Conservation (phyloP, 2,797 vertebrate species). For the Tolypeutes matacus region DNA sequence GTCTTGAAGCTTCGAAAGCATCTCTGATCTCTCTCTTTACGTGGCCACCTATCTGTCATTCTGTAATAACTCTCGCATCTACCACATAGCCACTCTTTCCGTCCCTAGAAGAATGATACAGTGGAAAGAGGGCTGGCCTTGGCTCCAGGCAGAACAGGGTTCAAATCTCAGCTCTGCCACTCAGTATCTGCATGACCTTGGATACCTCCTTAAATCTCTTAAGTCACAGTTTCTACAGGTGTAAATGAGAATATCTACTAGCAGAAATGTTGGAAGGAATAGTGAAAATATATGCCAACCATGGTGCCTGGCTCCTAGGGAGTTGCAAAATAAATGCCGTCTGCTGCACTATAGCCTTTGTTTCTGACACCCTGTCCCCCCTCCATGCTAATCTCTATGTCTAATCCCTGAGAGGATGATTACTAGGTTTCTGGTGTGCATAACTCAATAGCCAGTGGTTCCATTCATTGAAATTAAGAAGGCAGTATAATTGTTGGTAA, state of each 20-base stretch:
- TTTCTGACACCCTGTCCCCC: too few species aligned
- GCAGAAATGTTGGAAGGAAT: neutral
- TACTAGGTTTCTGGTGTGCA: neutral
- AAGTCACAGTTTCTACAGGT: neutral
- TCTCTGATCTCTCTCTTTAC: neutral
- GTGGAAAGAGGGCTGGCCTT: fast-evolving
- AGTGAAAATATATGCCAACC: too few species aligned
- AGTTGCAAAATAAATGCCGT: neutral
- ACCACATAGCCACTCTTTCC: neutral
- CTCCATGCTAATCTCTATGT: fast-evolving
- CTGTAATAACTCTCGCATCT: neutral
- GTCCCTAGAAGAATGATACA: neutral
- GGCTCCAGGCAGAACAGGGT: neutral
- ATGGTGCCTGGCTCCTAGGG: fast-evolving
- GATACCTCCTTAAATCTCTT: neutral
- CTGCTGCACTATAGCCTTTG: fast-evolving
- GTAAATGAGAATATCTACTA: neutral
- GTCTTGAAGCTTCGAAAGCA: neutral
- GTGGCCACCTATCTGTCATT: neutral
- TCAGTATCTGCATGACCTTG: too few species aligned
- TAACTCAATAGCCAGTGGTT: neutral
- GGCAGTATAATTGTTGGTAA: neutral
- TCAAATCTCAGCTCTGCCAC: neutral
- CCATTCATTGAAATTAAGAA: neutral
- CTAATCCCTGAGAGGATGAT: neutral